Percentiles rank a stretch among this genome's conserved stretches.
Evolutionary conservation across 2,797 vertebrate genomes (phyloP).

Genomic region (Halcyon leucocephala): DNA sequence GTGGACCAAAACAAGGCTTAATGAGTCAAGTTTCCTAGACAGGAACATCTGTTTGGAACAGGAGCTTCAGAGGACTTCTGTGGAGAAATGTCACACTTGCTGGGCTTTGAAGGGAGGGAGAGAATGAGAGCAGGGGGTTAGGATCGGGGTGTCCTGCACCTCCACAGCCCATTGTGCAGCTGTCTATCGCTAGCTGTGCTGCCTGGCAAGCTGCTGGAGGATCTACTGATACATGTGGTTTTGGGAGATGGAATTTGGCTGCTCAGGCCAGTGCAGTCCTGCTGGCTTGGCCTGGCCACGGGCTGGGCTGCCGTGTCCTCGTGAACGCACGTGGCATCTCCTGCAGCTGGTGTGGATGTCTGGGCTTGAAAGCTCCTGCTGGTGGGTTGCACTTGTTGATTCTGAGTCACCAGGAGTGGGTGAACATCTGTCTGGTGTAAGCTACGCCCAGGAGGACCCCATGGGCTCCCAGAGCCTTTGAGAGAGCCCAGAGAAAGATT

Average conservation of each 20-base stretch:
- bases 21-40: background rate
- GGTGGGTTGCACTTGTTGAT: background rate
- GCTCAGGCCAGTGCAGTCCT: background rate
- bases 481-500: background rate
- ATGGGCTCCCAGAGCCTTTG: background rate
- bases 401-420: background rate
- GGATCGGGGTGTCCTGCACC: background rate
- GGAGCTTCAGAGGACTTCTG: background rate
- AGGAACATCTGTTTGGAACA: background rate
- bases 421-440: background rate
- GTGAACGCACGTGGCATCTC: fast-evolving
- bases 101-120: background rate
- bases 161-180: background rate
- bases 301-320: background rate
- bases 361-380: background rate
- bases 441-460: background rate
- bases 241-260: background rate
- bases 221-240: background rate
- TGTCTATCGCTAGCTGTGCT: fast-evolving
- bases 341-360: background rate
- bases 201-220: background rate
- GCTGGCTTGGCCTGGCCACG: background rate
- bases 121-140: background rate
- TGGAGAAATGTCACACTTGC: background rate
- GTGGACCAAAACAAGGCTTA: background rate